Evolutionary conservation across 2,113 vertebrate genomes (phyloP), one percentile per base, ranked within the genome.

Genomic region (Erinaceus europaeus): DNA sequence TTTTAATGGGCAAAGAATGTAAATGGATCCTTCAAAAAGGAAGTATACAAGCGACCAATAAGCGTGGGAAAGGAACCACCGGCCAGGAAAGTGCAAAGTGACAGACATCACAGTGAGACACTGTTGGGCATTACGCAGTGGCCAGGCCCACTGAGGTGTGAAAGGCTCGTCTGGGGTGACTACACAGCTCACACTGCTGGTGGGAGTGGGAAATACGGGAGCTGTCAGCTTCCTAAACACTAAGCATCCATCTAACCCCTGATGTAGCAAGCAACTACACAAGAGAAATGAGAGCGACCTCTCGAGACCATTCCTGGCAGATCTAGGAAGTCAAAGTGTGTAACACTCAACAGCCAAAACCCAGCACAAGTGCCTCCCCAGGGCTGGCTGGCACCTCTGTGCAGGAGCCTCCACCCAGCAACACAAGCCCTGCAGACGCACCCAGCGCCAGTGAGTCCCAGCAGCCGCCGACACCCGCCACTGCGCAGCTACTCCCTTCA

Each of bases 21-120:
- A 21, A 90, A 79, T 40, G 84, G 84, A 81, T 77, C 32, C 25
- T 76, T 88, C 75, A 85, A n/a, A 40, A 81, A 84, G 44, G 34
- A 85, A 80, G 29, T 68, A 88, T 3, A 84, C n/a, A 90, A 69
- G 84, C 65, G 17, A 38, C 61, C 53, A 79, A 6, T 53, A 77
- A 50, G 7, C 62, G 3, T 52, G 59, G 25, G 15, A 25, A 88
- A 88, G 59, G 72, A 34, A 40, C 36, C 42, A 59, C 38, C 62
- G 50, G 92, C 40, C 29, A 89, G 46, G 55, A 6, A 78, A 64
- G 68, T 83, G 34, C 40, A 90, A 78, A 86, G 32, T n/a, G n/a
- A n/a, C n/a, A n/a, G 74, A 80, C 78, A 81, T 77, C 42, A 72
- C 69, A 81, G 52, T 46, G 17, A 84, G 34, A 29, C 42, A 93